These are phyloP conservation scores for Congeria kusceri DNA, from an alignment of 2,888 invertebrate genomes.

Conservation along the genomic window DNA sequence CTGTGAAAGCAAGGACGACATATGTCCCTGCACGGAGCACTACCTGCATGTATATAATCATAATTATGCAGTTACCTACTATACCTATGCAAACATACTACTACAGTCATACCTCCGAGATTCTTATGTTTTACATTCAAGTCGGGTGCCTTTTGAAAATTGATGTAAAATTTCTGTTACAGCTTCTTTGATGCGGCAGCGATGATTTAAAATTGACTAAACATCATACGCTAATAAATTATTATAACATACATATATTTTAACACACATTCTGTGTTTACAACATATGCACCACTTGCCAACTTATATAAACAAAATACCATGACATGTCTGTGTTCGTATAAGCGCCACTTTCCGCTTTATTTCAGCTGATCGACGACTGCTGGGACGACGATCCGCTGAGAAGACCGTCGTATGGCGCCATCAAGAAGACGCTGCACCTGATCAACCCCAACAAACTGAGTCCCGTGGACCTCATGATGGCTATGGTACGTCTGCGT, in stretches of 20 bases:
- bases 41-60: conserved; percentile 73
- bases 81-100: too few species aligned
- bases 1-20: conserved; percentile 64
- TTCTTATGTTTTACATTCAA: too few species aligned
- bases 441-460: conserved; percentile 79
- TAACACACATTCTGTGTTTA: too few species aligned
- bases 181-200: too few species aligned
- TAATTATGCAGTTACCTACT: too few species aligned
- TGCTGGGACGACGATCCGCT: conserved; percentile 69
- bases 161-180: too few species aligned
- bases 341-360: too few species aligned
- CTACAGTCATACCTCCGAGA: too few species aligned
- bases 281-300: not conserved
- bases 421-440: conserved; percentile 70
- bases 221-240: too few species aligned
- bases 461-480: conserved; percentile 81
- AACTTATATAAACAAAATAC: not conserved
- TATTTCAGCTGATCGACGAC: conserved; percentile 69
- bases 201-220: too few species aligned
- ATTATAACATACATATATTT: conserved; percentile 11
- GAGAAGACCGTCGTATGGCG: conserved; percentile 74
- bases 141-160: too few species aligned
- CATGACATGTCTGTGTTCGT: not conserved
- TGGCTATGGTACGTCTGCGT: conserved; percentile 76
- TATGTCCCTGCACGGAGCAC: conserved; percentile 72